Evolutionary conservation across 2,888 invertebrate species (phyloP), one percentile per base, ranked within the genome.

Genomic region (Cosmia trapezina): DNA sequence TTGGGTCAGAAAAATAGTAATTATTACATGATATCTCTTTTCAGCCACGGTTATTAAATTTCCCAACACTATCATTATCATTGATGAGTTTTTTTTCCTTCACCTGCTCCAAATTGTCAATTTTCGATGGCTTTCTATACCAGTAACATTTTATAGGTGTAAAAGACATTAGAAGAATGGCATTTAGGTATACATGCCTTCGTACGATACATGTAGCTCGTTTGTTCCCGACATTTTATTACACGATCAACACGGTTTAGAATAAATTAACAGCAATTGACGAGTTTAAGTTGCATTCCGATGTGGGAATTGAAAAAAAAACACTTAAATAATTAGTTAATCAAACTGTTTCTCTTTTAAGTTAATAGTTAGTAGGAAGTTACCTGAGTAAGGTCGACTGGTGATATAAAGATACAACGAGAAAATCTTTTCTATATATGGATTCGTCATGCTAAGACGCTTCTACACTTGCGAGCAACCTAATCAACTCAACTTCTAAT

Each of bases 261-360:
- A 78, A 78, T 74, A 78, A 73, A 77, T 73, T 73, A 73, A 59
- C 51, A 78, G 71, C 47, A 33, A 43, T 49, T 54, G 78, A 71
- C 53, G 47, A 19, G 71, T 60, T 41, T 17, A 54, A 47, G 33
- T 43, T 12, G 47, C 59, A 78, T 71, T 78, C 33, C 14, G 33
- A 43, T 9, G 59, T 17, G 9, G 14, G 53, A 71, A 54, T 74
- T 22, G 12, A 17, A 70, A 41, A 76, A 53, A 63, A 67, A 41
- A 41, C 14, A n/a, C n/a, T n/a, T n/a, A n/a, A n/a, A n/a, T n/a
- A n/a, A n/a, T n/a, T n/a, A n/a, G n/a, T n/a, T n/a, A n/a, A n/a
- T n/a, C n/a, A n/a, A n/a, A n/a, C n/a, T n/a, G n/a, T n/a, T n/a
- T n/a, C n/a, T n/a, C n/a, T n/a, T n/a, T n/a, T n/a, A n/a, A n/a